Conservation (phyloP, 2,113 vertebrate genomes). For the Rhegmatorhina hoffmannsi region DNA sequence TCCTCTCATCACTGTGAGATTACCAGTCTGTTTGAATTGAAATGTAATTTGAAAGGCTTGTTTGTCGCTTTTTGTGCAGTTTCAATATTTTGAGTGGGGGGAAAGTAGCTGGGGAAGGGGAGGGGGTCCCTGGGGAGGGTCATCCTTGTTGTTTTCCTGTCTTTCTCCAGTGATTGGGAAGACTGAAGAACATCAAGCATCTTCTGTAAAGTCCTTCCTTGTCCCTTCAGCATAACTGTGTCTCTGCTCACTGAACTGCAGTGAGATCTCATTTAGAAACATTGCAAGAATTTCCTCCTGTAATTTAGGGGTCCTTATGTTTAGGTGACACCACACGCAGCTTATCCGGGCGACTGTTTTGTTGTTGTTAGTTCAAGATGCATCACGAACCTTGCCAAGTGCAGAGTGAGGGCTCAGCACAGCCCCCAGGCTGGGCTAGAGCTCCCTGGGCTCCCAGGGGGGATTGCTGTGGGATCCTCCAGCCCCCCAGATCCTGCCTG, state of each 20-base stretch:
- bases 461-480: neutral
- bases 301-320: neutral
- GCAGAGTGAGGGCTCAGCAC: neutral
- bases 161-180: conserved; percentile 39
- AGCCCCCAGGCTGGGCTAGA: neutral
- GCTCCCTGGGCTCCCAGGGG: neutral
- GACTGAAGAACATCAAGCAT: conserved; percentile 52
- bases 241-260: conserved; percentile 23
- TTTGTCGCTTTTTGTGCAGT: conserved; percentile 75
- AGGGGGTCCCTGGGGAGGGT: conserved; percentile 28
- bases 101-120: conserved; percentile 46
- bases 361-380: neutral
- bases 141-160: conserved; percentile 43
- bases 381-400: neutral
- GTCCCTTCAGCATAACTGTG: neutral
- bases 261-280: conserved; percentile 15
- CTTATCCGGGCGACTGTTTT: neutral
- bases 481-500: neutral
- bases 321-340: neutral
- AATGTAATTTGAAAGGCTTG: conserved; percentile 72
- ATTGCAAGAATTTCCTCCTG: neutral
- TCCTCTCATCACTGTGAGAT: conserved; percentile 84
- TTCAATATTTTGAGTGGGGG: conserved; percentile 67
- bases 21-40: conserved; percentile 73
- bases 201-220: conserved; percentile 34